These are phyloP conservation scores for Colaptes auratus DNA, from an alignment of 2,113 vertebrate genomes.

Conservation along the genomic window DNA sequence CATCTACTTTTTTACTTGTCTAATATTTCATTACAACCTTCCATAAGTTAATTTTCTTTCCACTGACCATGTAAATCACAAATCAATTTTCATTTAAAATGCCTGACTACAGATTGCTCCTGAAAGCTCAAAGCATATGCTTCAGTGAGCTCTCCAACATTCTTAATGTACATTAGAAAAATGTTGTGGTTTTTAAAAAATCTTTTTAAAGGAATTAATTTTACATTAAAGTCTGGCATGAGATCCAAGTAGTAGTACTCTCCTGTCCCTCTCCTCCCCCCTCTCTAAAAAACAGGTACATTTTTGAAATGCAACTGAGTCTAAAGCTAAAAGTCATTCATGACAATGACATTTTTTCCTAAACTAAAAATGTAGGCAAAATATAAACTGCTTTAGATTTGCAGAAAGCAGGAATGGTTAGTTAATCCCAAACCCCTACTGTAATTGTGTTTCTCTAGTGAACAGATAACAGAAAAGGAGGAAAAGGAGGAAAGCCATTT, in stretches of 20 bases:
- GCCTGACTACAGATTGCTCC: slow-evolving; percentile 94
- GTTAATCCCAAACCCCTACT: neutral
- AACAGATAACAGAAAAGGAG: neutral
- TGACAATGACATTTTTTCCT: neutral
- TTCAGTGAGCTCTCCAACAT: slow-evolving; percentile 83
- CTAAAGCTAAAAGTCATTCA: slow-evolving; percentile 17
- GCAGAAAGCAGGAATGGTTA: slow-evolving; percentile 9
- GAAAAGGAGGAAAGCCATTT: neutral
- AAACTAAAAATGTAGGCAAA: neutral
- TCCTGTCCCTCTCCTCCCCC: neutral
- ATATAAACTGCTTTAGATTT: slow-evolving; percentile 17
- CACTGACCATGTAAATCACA: slow-evolving; percentile 99
- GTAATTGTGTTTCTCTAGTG: neutral
- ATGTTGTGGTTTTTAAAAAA: slow-evolving; percentile 73
- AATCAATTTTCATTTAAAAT: slow-evolving; percentile 99
- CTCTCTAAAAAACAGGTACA: slow-evolving; percentile 17
- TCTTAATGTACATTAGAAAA: slow-evolving; percentile 87
- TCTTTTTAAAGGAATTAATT: slow-evolving; percentile 78
- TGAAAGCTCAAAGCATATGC: slow-evolving; percentile 87
- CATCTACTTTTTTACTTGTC: slow-evolving; percentile 96
- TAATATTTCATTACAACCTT: slow-evolving; percentile 99
- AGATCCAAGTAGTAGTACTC: slow-evolving; percentile 16
- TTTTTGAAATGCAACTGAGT: slow-evolving; percentile 38
- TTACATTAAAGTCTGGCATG: slow-evolving; percentile 77
- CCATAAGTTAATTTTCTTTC: slow-evolving; percentile 98